Base-by-base conservation (phyloP, 2,113 vertebrate genomes). In the Actenoides lindsayi region DNA sequence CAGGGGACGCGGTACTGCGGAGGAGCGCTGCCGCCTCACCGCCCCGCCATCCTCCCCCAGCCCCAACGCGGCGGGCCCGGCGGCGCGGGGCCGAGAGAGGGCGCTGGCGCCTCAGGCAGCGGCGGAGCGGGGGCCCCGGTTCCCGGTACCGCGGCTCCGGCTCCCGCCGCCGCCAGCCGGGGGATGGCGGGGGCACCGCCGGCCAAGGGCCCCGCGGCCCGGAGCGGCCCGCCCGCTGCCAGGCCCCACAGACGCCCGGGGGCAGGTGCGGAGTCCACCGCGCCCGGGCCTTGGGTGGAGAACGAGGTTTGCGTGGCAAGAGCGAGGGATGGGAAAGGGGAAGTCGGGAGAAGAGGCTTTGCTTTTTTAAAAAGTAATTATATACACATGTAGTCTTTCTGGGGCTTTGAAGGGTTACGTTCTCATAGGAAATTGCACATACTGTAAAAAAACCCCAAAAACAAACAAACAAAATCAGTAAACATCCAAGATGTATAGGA, bases 21-120 rank as follows among this genome's bases (percentile, higher is more conserved):
- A 25, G 33, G 18, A 1, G 17, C 1, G 23, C 16, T 11, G n/a
- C 27, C 4, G 20, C 37, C 12, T 13, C 50, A 5, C 48, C 48
- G 7, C 44, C 44, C 44, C 17, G 44, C 16, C 44, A 48, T 11
- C 48, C 48, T 9, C 9, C 11, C 48, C 48, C 37, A 10, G 5
- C 6, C 24, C 54, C 17, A 31, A 46, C 23, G 33, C 59, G 50
- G 46, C 46, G 31, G 41, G 41, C 41, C 41, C 41, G 41, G 41
- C 10, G 31, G n/a, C 16, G 41, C n/a, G 64, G 64, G 11, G 54
- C 81, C 93, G 83, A 92, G 78, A 96, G 95, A 73, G 93, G 95
- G 93, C 91, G 95, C 93, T 14, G 84, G 14, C 51, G 71, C 23
- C 76, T n/a, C 90, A 68, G 75, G 13, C 87, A 86, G 80, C 33